Evolutionary conservation across 2,888 invertebrate species (phyloP).

Genomic region (Zaprionus lineosus): DNA sequence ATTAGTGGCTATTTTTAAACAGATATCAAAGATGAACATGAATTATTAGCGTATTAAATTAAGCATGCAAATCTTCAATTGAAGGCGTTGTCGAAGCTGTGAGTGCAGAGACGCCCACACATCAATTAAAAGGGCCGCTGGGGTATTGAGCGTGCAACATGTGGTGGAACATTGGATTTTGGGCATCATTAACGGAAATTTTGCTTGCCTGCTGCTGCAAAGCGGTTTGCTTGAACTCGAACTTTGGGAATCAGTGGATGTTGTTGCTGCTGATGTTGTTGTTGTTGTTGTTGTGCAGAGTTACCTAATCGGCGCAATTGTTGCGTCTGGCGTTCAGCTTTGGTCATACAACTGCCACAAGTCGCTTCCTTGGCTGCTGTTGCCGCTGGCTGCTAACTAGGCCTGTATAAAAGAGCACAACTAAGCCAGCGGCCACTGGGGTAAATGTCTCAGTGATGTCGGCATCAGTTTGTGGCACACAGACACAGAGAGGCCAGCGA

Average conservation of each 20-base stretch:
- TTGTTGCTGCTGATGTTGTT: too few relatives aligned
- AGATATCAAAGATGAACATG: too few relatives aligned
- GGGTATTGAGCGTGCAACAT: slow-evolving; percentile 1
- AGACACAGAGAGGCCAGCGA: slow-evolving; percentile 55
- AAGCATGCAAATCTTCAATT: too few relatives aligned
- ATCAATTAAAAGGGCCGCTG: slow-evolving; percentile 4
- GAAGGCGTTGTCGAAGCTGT: too few relatives aligned
- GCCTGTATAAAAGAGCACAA: slow-evolving; percentile 6
- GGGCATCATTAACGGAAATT: slow-evolving; percentile 6
- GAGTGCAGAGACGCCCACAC: slow-evolving; percentile 36
- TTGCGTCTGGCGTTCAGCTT: slow-evolving; percentile 42
- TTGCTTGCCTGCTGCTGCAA: slow-evolving; percentile 31
- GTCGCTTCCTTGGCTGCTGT: slow-evolving; percentile 57
- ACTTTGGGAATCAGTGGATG: slow-evolving; percentile 59
- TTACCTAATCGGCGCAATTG: slow-evolving; percentile 66
- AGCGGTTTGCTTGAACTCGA: slow-evolving; percentile 81
- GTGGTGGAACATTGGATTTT: not conserved
- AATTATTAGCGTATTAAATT: too few relatives aligned
- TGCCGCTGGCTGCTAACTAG: slow-evolving; percentile 47
- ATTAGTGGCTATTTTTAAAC: too few relatives aligned
- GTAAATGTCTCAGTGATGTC: slow-evolving; percentile 26
- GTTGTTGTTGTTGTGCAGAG: too few relatives aligned
- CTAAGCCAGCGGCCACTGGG: slow-evolving; percentile 11
- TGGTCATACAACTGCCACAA: slow-evolving; percentile 51
- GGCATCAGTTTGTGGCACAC: slow-evolving; percentile 55